Percentiles rank a stretch among this genome's conserved stretches.
Evolutionary conservation across 2,113 vertebrate species (phyloP).

Genomic region (Puffinus mauretanicus): DNA sequence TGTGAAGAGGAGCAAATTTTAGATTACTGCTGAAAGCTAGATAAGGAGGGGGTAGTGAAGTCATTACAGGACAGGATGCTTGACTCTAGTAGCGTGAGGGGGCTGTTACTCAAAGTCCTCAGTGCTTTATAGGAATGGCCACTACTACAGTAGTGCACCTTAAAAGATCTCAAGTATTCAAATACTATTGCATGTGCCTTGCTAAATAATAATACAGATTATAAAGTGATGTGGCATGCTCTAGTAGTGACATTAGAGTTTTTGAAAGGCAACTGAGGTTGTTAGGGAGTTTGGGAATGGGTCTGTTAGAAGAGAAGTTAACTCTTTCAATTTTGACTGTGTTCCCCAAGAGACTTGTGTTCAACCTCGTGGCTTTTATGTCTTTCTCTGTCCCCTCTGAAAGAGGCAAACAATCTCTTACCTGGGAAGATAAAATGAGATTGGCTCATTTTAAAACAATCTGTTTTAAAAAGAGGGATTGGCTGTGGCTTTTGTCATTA

Average conservation of each 20-base stretch:
- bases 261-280: background rate
- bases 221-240: background rate
- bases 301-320: background rate
- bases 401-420: background rate
- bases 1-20: background rate
- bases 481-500: background rate
- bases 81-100: fast-evolving
- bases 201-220: background rate
- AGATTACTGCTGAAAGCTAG: background rate
- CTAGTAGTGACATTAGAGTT: background rate
- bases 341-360: background rate
- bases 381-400: background rate
- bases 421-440: background rate
- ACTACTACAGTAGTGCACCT: background rate
- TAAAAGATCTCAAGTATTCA: background rate
- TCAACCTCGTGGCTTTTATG: background rate
- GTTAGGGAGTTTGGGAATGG: background rate
- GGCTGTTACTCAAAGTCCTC: background rate
- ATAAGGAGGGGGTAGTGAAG: background rate
- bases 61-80: background rate
- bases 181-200: background rate
- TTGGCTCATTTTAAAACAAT: background rate
- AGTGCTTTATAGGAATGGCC: background rate
- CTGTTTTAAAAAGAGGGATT: background rate
- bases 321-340: background rate